These are phyloP conservation scores for Dendrolimus houi DNA, from an alignment of 2,888 invertebrate genomes.

Conservation along the genomic window DNA sequence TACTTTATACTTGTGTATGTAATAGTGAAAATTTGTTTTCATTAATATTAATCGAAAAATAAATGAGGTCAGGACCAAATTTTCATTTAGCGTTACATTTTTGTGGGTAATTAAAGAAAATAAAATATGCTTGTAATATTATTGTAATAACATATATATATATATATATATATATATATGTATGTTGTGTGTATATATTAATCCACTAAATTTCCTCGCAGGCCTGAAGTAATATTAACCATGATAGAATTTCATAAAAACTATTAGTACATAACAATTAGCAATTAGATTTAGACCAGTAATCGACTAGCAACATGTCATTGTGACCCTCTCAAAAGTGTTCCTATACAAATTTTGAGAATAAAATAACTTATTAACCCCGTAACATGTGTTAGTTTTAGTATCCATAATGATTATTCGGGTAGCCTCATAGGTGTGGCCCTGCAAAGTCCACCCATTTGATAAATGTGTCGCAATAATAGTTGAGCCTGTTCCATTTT, in stretches of 20 bases:
- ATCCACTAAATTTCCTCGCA: neutral
- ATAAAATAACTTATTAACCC: neutral
- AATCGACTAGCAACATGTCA: neutral
- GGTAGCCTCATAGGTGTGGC: conserved; percentile 13
- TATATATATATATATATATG: too few species aligned
- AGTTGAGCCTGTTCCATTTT: conserved; percentile 48
- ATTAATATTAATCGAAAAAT: too few species aligned
- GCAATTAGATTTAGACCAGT: neutral
- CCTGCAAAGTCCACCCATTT: conserved; percentile 24
- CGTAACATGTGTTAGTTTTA: neutral
- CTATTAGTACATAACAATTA: neutral
- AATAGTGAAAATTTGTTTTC: too few species aligned
- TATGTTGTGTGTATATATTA: too few species aligned
- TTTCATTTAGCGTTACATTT: too few species aligned
- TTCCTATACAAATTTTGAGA: neutral
- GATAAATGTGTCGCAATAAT: conserved; percentile 19
- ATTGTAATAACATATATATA: too few species aligned
- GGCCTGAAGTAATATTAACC: neutral
- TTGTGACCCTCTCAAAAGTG: neutral
- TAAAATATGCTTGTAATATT: too few species aligned
- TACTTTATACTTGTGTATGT: too few species aligned
- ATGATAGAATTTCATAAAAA: neutral
- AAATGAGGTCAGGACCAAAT: too few species aligned
- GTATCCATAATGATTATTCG: conserved; percentile 5
- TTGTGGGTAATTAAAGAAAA: too few species aligned